phyloP scores from a whole-genome alignment of 2,797 vertebrate genomes.

The Graptemys geographica region DNA sequence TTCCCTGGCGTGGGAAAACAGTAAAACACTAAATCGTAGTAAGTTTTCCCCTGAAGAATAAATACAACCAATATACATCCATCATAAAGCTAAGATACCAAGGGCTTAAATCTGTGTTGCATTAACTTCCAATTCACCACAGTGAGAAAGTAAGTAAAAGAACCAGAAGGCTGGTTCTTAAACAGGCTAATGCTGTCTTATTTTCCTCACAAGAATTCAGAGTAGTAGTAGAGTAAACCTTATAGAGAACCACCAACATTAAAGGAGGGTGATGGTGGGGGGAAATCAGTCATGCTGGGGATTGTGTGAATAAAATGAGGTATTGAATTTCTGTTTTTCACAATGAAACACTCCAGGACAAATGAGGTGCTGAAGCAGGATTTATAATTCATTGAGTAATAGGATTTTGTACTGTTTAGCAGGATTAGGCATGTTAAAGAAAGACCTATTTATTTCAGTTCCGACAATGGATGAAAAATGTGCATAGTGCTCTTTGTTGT shows the following conservation, averaged over 20 bases:
- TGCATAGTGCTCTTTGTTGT: constrained; percentile 73
- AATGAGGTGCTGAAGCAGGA: constrained; percentile 81
- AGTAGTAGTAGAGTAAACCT: constrained; percentile 12
- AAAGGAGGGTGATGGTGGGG: not conserved
- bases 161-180: not conserved
- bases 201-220: not conserved
- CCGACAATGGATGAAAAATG: constrained; percentile 78
- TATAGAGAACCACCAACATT: not conserved
- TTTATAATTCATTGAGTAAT: constrained; percentile 90
- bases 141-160: not conserved
- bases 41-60: not conserved
- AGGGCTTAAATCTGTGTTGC: not conserved
- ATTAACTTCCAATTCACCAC: not conserved
- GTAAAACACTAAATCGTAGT: not conserved
- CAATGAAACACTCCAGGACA: constrained; percentile 73
- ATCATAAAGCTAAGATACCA: not conserved
- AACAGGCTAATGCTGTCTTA: not conserved
- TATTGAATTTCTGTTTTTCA: constrained; percentile 77
- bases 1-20: not conserved
- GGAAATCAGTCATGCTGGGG: not conserved
- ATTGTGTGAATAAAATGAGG: constrained; percentile 71
- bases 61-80: accelerated
- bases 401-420: constrained; percentile 91
- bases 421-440: constrained; percentile 89
- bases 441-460: constrained; percentile 87